A percentile compares a stretch with the other conserved stretches of the same genome.
Evolutionary conservation across 2,888 invertebrate species (phyloP).

Genomic region (Tetranychus piercei): DNA sequence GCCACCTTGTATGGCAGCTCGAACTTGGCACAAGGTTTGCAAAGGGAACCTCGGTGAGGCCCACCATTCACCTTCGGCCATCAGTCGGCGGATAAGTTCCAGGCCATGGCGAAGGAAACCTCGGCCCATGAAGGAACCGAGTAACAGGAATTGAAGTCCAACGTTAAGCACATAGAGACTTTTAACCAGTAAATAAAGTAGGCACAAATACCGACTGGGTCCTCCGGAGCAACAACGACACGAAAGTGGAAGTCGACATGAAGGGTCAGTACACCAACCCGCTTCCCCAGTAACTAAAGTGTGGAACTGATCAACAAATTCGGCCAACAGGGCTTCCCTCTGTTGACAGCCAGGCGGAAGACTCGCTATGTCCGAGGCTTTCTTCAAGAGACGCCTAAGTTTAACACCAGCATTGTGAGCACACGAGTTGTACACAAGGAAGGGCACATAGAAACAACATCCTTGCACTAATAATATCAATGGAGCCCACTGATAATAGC

Average conservation of each 20-base stretch:
- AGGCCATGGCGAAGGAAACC: constrained; percentile 30
- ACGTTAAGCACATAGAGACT: constrained; percentile 33
- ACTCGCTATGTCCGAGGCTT: constrained; percentile 29
- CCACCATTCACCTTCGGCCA: constrained; percentile 31
- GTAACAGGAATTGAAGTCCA: constrained; percentile 32
- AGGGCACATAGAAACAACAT: constrained; percentile 34
- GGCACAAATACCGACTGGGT: constrained; percentile 29
- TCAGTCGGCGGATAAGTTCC: constrained; percentile 29
- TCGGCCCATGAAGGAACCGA: constrained; percentile 33
- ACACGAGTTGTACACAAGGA: constrained; percentile 33
- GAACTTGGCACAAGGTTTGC: constrained; percentile 33
- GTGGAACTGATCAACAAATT: constrained; percentile 31
- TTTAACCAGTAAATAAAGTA: constrained; percentile 34
- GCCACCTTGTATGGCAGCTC: constrained; percentile 30
- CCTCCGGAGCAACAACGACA: constrained; percentile 28
- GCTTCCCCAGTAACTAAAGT: constrained; percentile 30
- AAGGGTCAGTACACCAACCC: constrained; percentile 29
- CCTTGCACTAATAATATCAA: constrained; percentile 33
- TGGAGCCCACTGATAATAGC: constrained; percentile 33
- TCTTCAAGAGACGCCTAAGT: constrained; percentile 29
- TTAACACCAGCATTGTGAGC: constrained; percentile 30
- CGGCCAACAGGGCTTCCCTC: constrained; percentile 30
- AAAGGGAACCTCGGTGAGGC: constrained; percentile 34
- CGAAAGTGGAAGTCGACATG: constrained; percentile 25
- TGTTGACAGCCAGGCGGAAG: constrained; percentile 30